phyloP scores from a whole-genome alignment of 2,113 vertebrate genomes.

The Meriones unguiculatus region DNA sequence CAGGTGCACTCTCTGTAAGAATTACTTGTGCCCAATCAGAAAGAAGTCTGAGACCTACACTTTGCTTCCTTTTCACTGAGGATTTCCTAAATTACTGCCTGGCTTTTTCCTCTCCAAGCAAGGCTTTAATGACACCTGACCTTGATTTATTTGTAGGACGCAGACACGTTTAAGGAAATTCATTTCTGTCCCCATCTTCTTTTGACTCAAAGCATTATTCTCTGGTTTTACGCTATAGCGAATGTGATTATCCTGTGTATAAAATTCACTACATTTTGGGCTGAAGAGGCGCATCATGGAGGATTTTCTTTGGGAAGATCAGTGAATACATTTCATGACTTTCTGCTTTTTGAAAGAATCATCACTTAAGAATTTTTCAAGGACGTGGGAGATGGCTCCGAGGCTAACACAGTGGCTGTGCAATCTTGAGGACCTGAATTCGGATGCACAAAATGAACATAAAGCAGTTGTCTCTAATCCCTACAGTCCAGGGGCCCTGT shows the following conservation, averaged over 20 bases:
- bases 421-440: not conserved
- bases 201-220: not conserved
- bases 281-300: not conserved
- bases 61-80: not conserved
- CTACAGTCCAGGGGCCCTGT: not conserved
- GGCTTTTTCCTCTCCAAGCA: conserved; percentile 12
- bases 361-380: conserved; percentile 13
- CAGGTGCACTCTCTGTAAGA: not conserved
- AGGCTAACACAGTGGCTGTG: not conserved
- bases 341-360: not conserved
- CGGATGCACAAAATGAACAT: not conserved
- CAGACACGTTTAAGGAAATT: not conserved
- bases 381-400: not conserved
- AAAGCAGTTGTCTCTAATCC: not conserved
- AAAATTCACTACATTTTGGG: not conserved
- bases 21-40: not conserved
- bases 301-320: not conserved
- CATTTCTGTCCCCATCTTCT: not conserved
- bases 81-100: not conserved
- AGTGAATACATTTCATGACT: not conserved
- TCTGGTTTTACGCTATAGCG: not conserved
- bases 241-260: not conserved
- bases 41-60: not conserved
- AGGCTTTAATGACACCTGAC: not conserved
- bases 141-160: not conserved